Conservation (phyloP, 2,888 invertebrate species). For the Drosophila diplacantha region DNA sequence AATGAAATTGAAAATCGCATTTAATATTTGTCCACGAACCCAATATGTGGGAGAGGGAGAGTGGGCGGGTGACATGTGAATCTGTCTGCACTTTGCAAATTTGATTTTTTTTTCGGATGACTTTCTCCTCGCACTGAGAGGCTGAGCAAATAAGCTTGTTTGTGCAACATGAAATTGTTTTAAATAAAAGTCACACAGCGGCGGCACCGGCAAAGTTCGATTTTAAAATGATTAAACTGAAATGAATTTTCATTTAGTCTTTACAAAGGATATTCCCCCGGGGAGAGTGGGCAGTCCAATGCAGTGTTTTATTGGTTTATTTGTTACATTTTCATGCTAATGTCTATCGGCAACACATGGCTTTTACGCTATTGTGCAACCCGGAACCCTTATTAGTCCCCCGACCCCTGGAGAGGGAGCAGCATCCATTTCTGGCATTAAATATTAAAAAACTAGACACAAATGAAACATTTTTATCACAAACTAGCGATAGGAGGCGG, state of each 20-base stretch:
- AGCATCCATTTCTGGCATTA: conserved; percentile 51
- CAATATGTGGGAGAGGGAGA: conserved; percentile 40
- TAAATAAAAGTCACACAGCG: conserved; percentile 64
- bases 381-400: conserved; percentile 29
- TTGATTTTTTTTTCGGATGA: conserved; percentile 39
- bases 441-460: conserved; percentile 72
- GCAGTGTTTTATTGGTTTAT: conserved; percentile 45
- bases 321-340: conserved; percentile 72
- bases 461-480: conserved; percentile 71
- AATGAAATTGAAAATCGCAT: conserved; percentile 56
- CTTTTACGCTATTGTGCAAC: conserved; percentile 53
- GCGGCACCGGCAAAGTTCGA: conserved; percentile 48
- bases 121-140: conserved; percentile 39
- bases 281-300: conserved; percentile 29
- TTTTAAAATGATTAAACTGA: conserved; percentile 70
- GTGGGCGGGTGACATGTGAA: not conserved
- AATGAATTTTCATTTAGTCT: conserved; percentile 61
- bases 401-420: conserved; percentile 4
- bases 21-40: conserved; percentile 65
- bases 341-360: conserved; percentile 64
- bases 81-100: conserved; percentile 41
- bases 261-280: conserved; percentile 18
- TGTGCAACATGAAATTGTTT: conserved; percentile 58
- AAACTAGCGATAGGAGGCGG: conserved; percentile 38
- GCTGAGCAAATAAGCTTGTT: conserved; percentile 47